Evolutionary conservation across 2,797 vertebrate genomes (phyloP).

Genomic region (Triplophysa yarkandensis): DNA sequence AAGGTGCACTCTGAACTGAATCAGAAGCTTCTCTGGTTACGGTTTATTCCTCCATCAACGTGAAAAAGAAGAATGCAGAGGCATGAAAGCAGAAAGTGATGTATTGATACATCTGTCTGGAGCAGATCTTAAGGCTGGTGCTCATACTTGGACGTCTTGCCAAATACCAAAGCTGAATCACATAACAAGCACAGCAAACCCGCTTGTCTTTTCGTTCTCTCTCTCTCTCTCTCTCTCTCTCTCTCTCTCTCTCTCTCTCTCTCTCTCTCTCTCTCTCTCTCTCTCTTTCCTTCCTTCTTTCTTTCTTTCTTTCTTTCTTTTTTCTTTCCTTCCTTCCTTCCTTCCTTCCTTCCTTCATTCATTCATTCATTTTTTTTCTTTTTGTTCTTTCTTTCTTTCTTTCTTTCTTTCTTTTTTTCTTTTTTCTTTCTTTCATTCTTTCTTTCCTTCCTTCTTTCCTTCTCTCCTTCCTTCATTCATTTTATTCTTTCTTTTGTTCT

Average conservation of each 20-base stretch:
- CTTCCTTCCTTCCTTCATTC: background rate
- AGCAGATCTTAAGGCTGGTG: slow-evolving; percentile 2
- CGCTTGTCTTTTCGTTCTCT: background rate
- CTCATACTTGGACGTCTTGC: slow-evolving; percentile 6
- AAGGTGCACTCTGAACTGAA: background rate
- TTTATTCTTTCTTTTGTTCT: background rate
- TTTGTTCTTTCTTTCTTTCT: background rate
- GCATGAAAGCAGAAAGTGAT: background rate
- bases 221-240: too few relatives aligned
- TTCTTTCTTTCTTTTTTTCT: background rate
- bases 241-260: too few relatives aligned
- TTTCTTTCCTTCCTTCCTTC: background rate
- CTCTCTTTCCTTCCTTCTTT: background rate
- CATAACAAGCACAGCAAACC: background rate
- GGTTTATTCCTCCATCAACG: slow-evolving; percentile 19
- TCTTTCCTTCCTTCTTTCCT: background rate
- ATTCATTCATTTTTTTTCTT: background rate
- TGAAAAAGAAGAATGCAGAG: slow-evolving; percentile 3
- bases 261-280: too few relatives aligned
- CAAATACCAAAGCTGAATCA: slow-evolving; percentile 13
- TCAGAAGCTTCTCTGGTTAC: background rate
- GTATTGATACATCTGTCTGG: slow-evolving; percentile 25
- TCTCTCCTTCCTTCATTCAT: background rate
- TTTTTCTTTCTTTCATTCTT: too few relatives aligned
- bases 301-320: background rate